These are phyloP conservation scores for Hetaerina titia DNA, from an alignment of 2,888 invertebrate species.

Conservation along the genomic window DNA sequence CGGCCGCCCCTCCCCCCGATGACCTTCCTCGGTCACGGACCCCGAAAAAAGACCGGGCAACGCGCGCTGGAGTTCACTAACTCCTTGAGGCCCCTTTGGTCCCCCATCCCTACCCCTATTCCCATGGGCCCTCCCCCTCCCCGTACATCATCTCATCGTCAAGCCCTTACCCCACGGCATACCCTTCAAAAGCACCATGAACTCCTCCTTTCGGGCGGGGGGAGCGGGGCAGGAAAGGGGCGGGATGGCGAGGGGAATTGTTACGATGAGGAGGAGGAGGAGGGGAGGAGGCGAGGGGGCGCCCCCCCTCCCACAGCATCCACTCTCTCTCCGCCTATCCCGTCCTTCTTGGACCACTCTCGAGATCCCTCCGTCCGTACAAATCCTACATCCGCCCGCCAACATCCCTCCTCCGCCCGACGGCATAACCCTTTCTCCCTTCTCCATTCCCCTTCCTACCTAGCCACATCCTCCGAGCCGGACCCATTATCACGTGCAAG, in stretches of 20 bases:
- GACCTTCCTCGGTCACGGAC: constrained; percentile 66
- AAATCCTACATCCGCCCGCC: not conserved
- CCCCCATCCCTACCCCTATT: constrained; percentile 8
- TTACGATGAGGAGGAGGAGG: not conserved
- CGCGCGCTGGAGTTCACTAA: constrained; percentile 57
- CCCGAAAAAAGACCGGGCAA: constrained; percentile 15
- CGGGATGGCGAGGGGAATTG: constrained; percentile 12
- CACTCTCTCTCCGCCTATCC: not conserved
- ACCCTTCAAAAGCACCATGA: constrained; percentile 59
- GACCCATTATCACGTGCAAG: not conserved
- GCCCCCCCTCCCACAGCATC: not conserved
- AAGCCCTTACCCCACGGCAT: constrained; percentile 35
- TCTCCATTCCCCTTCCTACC: not conserved
- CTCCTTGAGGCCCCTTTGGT: constrained; percentile 59
- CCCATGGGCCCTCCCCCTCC: not conserved
- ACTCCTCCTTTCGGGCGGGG: not conserved
- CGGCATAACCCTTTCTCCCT: not conserved
- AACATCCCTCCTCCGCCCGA: not conserved
- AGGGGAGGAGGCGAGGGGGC: not conserved
- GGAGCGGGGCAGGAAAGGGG: not conserved
- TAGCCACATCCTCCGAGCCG: not conserved
- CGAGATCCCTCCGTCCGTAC: not conserved
- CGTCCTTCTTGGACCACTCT: not conserved
- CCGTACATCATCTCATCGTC: constrained; percentile 15
- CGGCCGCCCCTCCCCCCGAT: constrained; percentile 36